Percentiles rank a stretch among this genome's conserved stretches.
Evolutionary conservation across 92 coral and sea anemone species (phyloP).

Genomic region (Porites cylindrica): DNA sequence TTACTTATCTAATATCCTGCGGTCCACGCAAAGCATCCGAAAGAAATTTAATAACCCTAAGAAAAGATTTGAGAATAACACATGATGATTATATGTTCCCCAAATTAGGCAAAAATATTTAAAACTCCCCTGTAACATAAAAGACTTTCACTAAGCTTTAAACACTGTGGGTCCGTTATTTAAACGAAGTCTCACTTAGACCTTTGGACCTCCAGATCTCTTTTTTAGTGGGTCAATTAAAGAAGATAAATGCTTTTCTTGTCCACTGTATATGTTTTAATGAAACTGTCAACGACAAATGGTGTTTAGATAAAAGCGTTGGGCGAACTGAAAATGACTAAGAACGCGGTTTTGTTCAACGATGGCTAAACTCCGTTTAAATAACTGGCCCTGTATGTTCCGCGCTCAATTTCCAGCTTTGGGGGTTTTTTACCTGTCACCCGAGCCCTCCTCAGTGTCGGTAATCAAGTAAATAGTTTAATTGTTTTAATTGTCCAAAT

Average conservation of each 20-base stretch:
- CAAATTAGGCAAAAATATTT: neutral
- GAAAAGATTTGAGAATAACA: constrained; percentile 2
- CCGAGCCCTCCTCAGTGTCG: constrained; percentile 6
- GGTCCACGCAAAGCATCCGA: neutral
- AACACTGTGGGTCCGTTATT: too few species aligned
- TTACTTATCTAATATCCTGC: neutral
- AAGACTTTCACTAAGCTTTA: constrained; percentile 5
- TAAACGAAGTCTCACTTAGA: too few species aligned
- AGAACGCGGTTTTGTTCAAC: too few species aligned
- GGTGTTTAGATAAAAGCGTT: too few species aligned
- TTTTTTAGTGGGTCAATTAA: too few species aligned
- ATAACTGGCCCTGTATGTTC: too few species aligned
- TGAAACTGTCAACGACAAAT: too few species aligned
- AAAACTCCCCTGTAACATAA: neutral
- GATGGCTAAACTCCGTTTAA: too few species aligned
- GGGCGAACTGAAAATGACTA: too few species aligned
- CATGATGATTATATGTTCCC: constrained; percentile 5
- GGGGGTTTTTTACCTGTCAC: neutral
- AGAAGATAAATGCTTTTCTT: too few species aligned
- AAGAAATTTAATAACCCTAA: neutral
- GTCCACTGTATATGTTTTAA: too few species aligned
- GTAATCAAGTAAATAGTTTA: constrained; percentile 16
- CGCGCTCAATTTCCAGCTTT: neutral
- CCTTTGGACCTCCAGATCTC: too few species aligned
- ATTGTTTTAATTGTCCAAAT: neutral